Evolutionary conservation across 2,113 vertebrate genomes (phyloP).

Genomic region (Mastomys coucha): DNA sequence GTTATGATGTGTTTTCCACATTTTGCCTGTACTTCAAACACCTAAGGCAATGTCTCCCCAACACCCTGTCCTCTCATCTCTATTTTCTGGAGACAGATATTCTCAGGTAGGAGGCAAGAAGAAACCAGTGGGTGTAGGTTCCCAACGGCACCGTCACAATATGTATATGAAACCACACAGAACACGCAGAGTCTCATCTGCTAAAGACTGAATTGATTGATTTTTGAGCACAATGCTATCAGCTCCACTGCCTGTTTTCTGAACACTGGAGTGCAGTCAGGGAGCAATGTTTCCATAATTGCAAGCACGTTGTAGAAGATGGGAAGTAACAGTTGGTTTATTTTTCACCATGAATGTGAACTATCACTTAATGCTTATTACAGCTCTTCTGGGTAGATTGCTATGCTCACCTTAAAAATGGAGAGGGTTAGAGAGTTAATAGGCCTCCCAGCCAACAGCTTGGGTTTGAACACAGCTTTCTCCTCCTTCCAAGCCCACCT

Average conservation of each 20-base stretch:
- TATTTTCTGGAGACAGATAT: background rate
- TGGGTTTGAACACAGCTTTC: background rate
- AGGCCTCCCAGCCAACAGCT: background rate
- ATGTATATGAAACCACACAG: background rate
- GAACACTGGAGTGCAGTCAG: background rate
- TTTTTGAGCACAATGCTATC: slow-evolving; percentile 26
- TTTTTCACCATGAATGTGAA: background rate
- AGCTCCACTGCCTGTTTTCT: background rate
- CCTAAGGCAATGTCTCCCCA: background rate
- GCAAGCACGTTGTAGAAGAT: background rate
- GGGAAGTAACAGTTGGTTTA: background rate
- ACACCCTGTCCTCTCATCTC: background rate
- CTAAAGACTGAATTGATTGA: background rate
- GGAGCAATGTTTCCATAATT: background rate
- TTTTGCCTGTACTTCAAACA: background rate
- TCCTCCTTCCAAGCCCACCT: background rate
- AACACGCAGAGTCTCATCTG: background rate
- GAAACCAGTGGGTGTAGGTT: background rate
- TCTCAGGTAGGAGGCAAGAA: background rate
- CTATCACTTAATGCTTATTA: background rate
- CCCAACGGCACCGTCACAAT: background rate
- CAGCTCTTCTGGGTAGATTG: background rate
- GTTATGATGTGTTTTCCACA: background rate
- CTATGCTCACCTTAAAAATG: slow-evolving; percentile 29
- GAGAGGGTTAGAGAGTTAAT: background rate